These are phyloP conservation scores for Adelges cooleyi DNA, from an alignment of 1,140 invertebrate species.

Conservation along the genomic window DNA sequence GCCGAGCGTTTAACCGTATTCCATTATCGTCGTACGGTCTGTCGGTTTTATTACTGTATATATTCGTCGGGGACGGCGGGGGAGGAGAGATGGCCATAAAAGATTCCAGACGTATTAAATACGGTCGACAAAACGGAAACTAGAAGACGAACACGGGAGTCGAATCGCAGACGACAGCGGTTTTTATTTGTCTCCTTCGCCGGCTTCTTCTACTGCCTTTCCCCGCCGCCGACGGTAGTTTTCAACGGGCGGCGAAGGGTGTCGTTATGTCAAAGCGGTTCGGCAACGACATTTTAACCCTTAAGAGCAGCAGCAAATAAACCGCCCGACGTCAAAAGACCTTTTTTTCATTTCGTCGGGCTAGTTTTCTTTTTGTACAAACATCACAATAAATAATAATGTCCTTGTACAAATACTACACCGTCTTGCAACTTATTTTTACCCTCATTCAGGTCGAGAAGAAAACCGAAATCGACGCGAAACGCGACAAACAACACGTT, in stretches of 20 bases:
- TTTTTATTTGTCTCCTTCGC: background rate
- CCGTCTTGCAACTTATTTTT: background rate
- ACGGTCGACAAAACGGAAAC: conserved; percentile 27
- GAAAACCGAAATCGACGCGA: background rate
- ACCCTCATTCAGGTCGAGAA: background rate
- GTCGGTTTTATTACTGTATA: conserved; percentile 23
- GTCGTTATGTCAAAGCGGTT: conserved; percentile 13
- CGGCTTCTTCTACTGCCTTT: background rate
- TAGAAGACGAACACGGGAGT: conserved; percentile 15
- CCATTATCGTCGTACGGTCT: conserved; percentile 26
- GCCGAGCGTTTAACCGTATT: conserved; percentile 27
- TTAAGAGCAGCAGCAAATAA: conserved; percentile 21
- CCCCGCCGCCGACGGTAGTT: too few relatives aligned
- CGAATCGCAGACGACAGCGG: conserved; percentile 20
- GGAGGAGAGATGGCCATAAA: conserved; percentile 10
- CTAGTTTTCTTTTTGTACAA: background rate
- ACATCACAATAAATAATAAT: too few relatives aligned
- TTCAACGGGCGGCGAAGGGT: background rate
- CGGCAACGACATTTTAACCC: background rate
- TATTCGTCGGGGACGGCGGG: background rate
- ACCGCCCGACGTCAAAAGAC: conserved; percentile 1
- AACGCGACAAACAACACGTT: conserved; percentile 18
- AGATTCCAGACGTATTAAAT: conserved; percentile 28
- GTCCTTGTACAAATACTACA: too few relatives aligned
- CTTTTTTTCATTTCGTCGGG: background rate